phyloP scores from a whole-genome alignment of 2,113 vertebrate species.

The Abramis brama region DNA sequence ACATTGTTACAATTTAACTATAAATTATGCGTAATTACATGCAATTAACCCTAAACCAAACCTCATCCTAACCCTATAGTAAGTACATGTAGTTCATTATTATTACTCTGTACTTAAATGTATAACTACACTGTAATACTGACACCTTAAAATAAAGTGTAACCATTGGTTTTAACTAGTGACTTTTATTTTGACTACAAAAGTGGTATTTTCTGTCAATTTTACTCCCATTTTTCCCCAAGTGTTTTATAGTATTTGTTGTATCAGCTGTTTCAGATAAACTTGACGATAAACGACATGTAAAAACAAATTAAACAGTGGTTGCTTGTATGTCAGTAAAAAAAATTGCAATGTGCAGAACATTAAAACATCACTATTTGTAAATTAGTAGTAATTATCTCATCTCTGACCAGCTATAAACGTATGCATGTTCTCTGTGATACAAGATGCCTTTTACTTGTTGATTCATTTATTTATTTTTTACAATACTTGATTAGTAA shows the following conservation, averaged over 20 bases:
- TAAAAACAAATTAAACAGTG: neutral
- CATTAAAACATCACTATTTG: neutral
- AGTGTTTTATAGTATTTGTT: neutral
- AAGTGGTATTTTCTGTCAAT: neutral
- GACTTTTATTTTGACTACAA: neutral
- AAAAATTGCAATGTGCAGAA: neutral
- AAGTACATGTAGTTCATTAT: too few relatives aligned
- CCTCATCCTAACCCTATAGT: too few relatives aligned
- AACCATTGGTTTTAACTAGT: too few relatives aligned
- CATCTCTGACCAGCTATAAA: neutral
- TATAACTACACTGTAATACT: too few relatives aligned
- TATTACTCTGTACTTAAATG: too few relatives aligned
- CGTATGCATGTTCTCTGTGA: neutral
- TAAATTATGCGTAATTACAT: too few relatives aligned
- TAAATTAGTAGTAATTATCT: neutral
- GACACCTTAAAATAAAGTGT: too few relatives aligned
- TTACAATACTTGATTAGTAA: neutral
- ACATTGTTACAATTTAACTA: too few relatives aligned
- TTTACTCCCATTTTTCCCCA: neutral
- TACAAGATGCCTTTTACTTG: neutral
- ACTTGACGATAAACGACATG: neutral
- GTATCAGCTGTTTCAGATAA: neutral
- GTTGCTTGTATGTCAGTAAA: neutral
- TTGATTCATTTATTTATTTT: neutral
- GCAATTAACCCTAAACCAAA: too few relatives aligned